Evolutionary conservation across 2,797 vertebrate genomes (phyloP).

Genomic region (Petrocephalus sullivani): DNA sequence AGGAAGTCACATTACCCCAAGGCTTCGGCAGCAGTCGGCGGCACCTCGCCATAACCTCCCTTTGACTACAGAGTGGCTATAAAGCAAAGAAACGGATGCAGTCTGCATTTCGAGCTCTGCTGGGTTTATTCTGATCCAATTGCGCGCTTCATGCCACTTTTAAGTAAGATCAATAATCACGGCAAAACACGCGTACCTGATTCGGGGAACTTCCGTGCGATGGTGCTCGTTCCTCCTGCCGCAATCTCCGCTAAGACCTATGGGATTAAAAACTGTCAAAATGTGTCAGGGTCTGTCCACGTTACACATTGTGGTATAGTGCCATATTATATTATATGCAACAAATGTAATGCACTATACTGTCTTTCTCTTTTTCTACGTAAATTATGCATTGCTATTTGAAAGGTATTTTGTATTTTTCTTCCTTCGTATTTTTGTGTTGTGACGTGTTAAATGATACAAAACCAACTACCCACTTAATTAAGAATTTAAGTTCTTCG

Average conservation of each 20-base stretch:
- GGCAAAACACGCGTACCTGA: conserved; percentile 1
- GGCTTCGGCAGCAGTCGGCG: neutral
- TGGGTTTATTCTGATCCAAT: neutral
- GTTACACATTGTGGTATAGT: neutral
- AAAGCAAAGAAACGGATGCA: neutral
- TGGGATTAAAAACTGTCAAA: neutral
- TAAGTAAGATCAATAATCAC: neutral
- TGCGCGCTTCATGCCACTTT: neutral
- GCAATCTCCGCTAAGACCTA: neutral
- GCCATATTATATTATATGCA: neutral
- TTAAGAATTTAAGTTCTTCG: neutral
- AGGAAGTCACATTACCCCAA: neutral
- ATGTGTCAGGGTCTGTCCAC: neutral
- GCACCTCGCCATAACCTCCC: neutral
- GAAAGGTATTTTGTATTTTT: neutral
- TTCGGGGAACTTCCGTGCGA: neutral
- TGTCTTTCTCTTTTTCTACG: neutral
- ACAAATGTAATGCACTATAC: neutral
- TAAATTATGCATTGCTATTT: neutral
- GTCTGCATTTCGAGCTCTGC: neutral
- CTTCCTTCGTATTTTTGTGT: neutral
- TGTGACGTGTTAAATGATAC: neutral
- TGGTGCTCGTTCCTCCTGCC: neutral
- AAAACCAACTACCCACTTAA: neutral
- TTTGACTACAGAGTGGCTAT: neutral